These are phyloP conservation scores for Eugnorisma glareosa DNA, from an alignment of 2,888 invertebrate species.

Conservation along the genomic window DNA sequence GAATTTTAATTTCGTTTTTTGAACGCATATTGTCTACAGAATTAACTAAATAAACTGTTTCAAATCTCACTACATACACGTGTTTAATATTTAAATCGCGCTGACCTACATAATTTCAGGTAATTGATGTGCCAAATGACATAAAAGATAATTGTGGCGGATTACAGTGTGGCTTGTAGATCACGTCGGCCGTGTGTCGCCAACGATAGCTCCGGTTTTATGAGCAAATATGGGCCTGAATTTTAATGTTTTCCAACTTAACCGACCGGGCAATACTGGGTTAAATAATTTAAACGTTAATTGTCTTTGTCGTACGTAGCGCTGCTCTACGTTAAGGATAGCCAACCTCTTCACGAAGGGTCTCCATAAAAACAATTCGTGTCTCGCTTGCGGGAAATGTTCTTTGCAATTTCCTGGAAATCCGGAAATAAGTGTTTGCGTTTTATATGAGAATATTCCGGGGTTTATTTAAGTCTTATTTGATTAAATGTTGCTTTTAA, in stretches of 20 bases:
- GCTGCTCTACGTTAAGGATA: conserved; percentile 26
- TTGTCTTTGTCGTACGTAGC: conserved; percentile 17
- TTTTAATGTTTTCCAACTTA: conserved; percentile 66
- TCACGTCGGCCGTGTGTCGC: conserved; percentile 44
- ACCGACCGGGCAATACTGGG: conserved; percentile 54
- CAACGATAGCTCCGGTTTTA: conserved; percentile 57
- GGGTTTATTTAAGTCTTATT: conserved; percentile 25
- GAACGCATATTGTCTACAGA: background rate
- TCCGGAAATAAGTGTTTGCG: conserved; percentile 49
- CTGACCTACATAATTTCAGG: conserved; percentile 3
- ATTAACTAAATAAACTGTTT: background rate
- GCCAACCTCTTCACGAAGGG: conserved; percentile 40
- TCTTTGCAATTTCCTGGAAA: conserved; percentile 51
- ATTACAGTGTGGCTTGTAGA: conserved; percentile 32
- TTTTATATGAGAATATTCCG: conserved; percentile 43
- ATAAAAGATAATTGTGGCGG: conserved; percentile 56
- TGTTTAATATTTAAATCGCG: background rate
- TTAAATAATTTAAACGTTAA: conserved; percentile 58
- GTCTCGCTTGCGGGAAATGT: conserved; percentile 42
- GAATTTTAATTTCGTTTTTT: conserved; percentile 26
- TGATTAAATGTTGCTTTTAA: conserved; percentile 15
- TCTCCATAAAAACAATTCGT: conserved; percentile 57
- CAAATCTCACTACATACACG: background rate
- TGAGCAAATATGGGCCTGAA: conserved; percentile 57
- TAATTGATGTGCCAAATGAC: conserved; percentile 49